Percentiles rank a stretch among this genome's conserved stretches.
Conservation (phyloP, 2,888 invertebrate genomes). For the Drosophila paramelanica region DNA sequence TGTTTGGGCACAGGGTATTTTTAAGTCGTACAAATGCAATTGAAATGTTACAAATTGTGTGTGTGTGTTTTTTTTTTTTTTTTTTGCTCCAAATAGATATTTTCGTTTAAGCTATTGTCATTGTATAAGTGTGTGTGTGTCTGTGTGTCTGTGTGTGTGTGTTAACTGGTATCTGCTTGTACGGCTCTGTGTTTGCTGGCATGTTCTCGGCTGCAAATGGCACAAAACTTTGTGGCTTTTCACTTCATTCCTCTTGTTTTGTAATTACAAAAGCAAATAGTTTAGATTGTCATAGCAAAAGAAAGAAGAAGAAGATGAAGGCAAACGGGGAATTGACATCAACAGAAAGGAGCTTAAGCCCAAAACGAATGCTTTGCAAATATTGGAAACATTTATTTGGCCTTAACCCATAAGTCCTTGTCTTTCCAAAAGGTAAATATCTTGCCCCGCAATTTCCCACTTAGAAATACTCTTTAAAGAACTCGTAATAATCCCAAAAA, state of each 20-base stretch:
- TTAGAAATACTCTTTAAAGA: slow-evolving; percentile 44
- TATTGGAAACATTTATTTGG: slow-evolving; percentile 43
- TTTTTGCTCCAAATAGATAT: slow-evolving; percentile 37
- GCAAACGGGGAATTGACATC: neutral
- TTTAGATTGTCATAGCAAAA: slow-evolving; percentile 50
- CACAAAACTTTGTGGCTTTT: slow-evolving; percentile 71
- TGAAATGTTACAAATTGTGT: slow-evolving; percentile 6
- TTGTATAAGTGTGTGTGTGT: slow-evolving; percentile 8
- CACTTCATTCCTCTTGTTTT: slow-evolving; percentile 71
- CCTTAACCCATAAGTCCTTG: slow-evolving; percentile 7
- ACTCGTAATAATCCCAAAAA: slow-evolving; percentile 17
- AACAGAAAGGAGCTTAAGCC: slow-evolving; percentile 9
- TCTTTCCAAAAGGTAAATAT: slow-evolving; percentile 15
- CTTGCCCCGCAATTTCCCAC: neutral
- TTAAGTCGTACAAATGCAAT: slow-evolving; percentile 20
- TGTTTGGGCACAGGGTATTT: slow-evolving; percentile 30
- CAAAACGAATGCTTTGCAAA: slow-evolving; percentile 45
- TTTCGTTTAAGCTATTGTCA: slow-evolving; percentile 39
- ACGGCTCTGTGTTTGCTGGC: slow-evolving; percentile 31
- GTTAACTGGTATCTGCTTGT: slow-evolving; percentile 51
- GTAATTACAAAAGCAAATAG: slow-evolving; percentile 69
- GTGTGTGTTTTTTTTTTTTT: slow-evolving; percentile 14
- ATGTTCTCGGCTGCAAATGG: slow-evolving; percentile 56
- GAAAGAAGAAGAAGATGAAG: slow-evolving; percentile 9
- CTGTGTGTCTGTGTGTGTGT: slow-evolving; percentile 28